Evolutionary conservation across 2,888 invertebrate species (phyloP).

Genomic region (Empis stercorea): DNA sequence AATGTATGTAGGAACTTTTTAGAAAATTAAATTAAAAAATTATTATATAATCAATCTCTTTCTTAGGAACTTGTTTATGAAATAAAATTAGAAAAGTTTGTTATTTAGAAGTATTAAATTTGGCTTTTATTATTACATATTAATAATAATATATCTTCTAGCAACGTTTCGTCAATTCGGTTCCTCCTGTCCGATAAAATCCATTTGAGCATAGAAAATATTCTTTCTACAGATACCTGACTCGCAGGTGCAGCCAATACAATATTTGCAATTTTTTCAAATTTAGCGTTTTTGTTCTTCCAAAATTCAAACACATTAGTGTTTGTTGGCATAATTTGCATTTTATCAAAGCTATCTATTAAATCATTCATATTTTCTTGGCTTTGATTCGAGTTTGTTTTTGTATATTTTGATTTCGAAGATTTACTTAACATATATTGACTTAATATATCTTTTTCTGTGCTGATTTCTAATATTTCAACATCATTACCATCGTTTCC

Average conservation of each 20-base stretch:
- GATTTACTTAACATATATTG: not conserved
- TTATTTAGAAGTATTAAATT: too few relatives aligned
- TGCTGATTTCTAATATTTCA: not conserved
- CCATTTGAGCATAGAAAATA: not conserved
- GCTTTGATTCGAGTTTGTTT: not conserved
- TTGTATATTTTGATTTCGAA: not conserved
- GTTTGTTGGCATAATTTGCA: not conserved
- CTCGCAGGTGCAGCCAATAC: not conserved
- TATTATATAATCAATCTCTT: too few relatives aligned
- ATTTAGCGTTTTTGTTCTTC: too few relatives aligned
- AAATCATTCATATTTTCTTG: not conserved
- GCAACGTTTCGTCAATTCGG: slow-evolving; percentile 1
- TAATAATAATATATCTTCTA: slow-evolving; percentile 4
- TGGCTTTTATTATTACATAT: too few relatives aligned
- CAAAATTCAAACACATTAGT: not conserved
- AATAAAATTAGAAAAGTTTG: too few relatives aligned
- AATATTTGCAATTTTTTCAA: too few relatives aligned
- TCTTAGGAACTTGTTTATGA: too few relatives aligned
- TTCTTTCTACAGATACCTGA: not conserved
- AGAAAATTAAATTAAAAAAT: too few relatives aligned
- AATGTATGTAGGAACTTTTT: too few relatives aligned
- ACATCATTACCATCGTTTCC: not conserved
- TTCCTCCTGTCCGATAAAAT: slow-evolving; percentile 1
- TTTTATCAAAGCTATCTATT: not conserved
- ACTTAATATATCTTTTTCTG: not conserved